Conservation (phyloP, 2,888 invertebrate species). For the Himalopsyche kuldschensis region DNA sequence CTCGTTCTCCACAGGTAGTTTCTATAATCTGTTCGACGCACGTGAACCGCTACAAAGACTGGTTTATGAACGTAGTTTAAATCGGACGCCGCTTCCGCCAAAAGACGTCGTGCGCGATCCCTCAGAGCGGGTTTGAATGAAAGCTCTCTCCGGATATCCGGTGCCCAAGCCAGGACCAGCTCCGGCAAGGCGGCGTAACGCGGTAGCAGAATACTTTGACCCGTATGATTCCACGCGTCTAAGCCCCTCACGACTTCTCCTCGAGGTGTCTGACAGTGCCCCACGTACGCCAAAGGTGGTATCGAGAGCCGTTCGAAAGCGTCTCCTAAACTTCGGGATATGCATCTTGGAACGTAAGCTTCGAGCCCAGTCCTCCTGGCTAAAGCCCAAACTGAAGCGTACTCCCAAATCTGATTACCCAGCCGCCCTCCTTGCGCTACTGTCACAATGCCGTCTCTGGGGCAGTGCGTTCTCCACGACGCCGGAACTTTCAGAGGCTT, state of each 20-base stretch:
- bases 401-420: conserved; percentile 58
- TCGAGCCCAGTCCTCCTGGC: conserved; percentile 53
- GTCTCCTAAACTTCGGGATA: conserved; percentile 56
- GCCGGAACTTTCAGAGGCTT: conserved; percentile 47
- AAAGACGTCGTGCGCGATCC: conserved; percentile 52
- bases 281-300: conserved; percentile 59
- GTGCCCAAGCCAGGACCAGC: conserved; percentile 58
- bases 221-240: conserved; percentile 59
- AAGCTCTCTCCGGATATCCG: conserved; percentile 61
- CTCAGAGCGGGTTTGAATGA: conserved; percentile 54
- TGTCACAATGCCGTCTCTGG: conserved; percentile 53
- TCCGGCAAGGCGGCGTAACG: conserved; percentile 59
- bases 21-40: conserved; percentile 61
- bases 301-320: conserved; percentile 59
- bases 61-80: conserved; percentile 38
- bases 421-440: conserved; percentile 51
- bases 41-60: conserved; percentile 55
- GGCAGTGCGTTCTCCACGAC: conserved; percentile 48
- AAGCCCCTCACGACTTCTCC: conserved; percentile 54
- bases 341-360: conserved; percentile 54
- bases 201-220: conserved; percentile 61
- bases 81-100: conserved; percentile 43
- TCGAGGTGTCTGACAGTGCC: conserved; percentile 56
- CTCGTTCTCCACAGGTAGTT: conserved; percentile 58
- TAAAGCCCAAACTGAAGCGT: conserved; percentile 56